Conservation (phyloP, 2,113 vertebrate genomes). For the Chinchilla lanigera region DNA sequence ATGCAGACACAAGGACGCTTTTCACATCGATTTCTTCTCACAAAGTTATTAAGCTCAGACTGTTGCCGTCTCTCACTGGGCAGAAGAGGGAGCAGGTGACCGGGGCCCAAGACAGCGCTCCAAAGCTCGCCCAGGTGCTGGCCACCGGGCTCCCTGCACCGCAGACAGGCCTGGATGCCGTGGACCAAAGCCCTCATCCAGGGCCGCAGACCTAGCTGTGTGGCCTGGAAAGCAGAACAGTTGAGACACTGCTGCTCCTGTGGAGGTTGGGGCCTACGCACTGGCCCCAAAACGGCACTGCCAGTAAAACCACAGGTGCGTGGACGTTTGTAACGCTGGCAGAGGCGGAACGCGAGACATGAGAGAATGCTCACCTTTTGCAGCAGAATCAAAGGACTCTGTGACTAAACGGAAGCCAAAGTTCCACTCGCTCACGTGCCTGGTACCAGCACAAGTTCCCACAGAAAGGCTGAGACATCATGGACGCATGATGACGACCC, state of each 20-base stretch:
- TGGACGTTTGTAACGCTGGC: background rate
- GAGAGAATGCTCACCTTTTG: background rate
- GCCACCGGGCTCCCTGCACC: background rate
- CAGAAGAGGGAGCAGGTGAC: background rate
- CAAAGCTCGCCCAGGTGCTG: background rate
- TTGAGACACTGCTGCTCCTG: background rate
- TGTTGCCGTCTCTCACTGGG: background rate
- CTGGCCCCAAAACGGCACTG: background rate
- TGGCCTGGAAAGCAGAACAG: background rate
- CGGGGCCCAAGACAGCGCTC: background rate
- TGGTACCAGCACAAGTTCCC: accelerated
- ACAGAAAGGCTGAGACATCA: background rate
- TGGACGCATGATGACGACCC: constrained; percentile 63
- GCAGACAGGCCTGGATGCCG: background rate
- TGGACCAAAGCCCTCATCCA: background rate
- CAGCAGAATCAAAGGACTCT: background rate
- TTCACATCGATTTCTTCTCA: background rate
- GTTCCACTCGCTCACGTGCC: background rate
- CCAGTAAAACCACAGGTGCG: background rate
- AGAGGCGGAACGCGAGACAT: background rate
- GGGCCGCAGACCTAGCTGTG: background rate
- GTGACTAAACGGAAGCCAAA: background rate
- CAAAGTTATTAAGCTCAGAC: background rate
- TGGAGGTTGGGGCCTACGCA: background rate
- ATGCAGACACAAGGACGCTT: background rate